phyloP scores from a whole-genome alignment of 2,888 invertebrate species.

The Mythimna albipuncta region DNA sequence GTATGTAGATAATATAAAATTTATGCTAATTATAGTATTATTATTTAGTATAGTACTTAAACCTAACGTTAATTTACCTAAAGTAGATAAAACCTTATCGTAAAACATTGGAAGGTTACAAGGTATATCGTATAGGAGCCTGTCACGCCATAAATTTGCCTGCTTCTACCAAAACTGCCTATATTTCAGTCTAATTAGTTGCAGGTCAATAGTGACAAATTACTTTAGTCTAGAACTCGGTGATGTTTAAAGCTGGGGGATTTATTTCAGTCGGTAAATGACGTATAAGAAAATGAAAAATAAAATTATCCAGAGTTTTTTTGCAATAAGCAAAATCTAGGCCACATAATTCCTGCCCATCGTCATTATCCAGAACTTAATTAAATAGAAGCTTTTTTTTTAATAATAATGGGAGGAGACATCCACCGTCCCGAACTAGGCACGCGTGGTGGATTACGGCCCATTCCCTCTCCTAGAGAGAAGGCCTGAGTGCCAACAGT shows the following conservation, averaged over 20 bases:
- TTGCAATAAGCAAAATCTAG: not conserved
- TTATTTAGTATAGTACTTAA: not conserved
- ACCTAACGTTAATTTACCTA: conserved; percentile 10
- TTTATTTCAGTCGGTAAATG: not conserved
- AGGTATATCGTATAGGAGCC: conserved; percentile 1
- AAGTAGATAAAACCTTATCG: conserved; percentile 7
- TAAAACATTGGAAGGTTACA: conserved; percentile 17
- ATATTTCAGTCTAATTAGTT: conserved; percentile 20
- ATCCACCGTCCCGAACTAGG: no score
- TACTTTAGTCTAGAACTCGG: not conserved
- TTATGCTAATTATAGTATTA: no score
- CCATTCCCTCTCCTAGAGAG: no score
- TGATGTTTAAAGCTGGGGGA: not conserved
- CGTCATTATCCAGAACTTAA: not conserved
- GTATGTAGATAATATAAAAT: no score
- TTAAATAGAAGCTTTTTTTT: not conserved
- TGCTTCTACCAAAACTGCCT: conserved; percentile 8
- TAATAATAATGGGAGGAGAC: no score
- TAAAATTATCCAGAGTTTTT: not conserved
- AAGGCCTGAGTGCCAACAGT: no score
- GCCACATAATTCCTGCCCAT: not conserved
- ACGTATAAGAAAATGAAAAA: not conserved
- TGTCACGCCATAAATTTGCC: conserved; percentile 20
- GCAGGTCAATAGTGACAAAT: conserved; percentile 17
- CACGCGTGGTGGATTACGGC: no score